Evolutionary conservation across 2,888 invertebrate species (phyloP), one percentile per base, ranked within the genome.

Genomic region (Oscheius sp.): DNA sequence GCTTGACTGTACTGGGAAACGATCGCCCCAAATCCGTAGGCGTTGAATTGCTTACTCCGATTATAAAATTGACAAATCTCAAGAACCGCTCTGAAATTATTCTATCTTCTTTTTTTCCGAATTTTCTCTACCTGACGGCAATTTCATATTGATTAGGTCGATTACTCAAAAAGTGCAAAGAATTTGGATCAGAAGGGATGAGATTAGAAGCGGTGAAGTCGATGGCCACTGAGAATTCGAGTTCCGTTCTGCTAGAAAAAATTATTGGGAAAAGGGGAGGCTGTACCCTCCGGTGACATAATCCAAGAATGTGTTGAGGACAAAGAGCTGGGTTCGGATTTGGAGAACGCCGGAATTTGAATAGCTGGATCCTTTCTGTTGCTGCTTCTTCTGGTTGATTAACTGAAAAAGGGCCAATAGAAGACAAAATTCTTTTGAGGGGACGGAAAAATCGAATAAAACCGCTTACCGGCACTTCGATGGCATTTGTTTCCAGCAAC

Each of bases 281-380:
- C n/a, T n/a, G n/a, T n/a, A n/a, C 88, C 92, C 91, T 61, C 91
- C 91, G 76, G 90, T 89, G 58, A 92, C 89, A 85, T 91, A 92
- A 83, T 92, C 92, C 74, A 92, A 86, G 84, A 92, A 92, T 3
- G 91, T 89, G 73, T 87, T 84, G 71, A 89, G 87, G 49, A 85
- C 81, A 16, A 89, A 79, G 41, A 81, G 78, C 49, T 83, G 86
- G n/a, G 79, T 80, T 76, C 87, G 59, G 41, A 90, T 77, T 58
- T 85, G 78, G 35, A 90, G 79, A 80, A 71, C 58, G n/a, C 91
- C 91, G 35, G 91, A 91, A 81, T 90, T 88, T 76, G 89, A 90
- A 84, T 91, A 91, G 49, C 85, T 85, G 75, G 89, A 89, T 6
- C 82, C 82, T 83, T 91, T 91, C 82, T 91, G 91, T 0, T 87